Evolutionary conservation across 2,113 vertebrate species (phyloP), one percentile per base, ranked within the genome.

Genomic region (Albula goreensis): DNA sequence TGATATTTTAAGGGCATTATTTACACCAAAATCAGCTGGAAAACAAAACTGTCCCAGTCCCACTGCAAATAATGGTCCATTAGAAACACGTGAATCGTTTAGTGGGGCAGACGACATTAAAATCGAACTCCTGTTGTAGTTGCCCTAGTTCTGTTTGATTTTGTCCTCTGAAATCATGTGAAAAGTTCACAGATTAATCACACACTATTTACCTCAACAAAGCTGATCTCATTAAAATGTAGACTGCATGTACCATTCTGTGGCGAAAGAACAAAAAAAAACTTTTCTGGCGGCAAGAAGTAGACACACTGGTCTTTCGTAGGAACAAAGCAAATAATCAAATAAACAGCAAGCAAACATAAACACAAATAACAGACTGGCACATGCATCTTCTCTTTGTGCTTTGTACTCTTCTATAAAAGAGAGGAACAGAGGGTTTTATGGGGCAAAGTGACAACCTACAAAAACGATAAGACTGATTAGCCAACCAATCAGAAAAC

Each of bases 81-180:
- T 70, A 4, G 63, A 70, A 70, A n/a, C 11, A 74, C 22, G n/a
- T 31, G 70, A 74, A 74, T 74, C 70, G n/a, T 31, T 74, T 31
- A 74, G 70, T 70, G 63, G 63, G n/a, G n/a, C 22, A 22, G 25
- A 74, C 22, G 25, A 74, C 31, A 31, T 74, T 31, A 13, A 66
- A 84, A 15, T 31, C 70, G 50, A 50, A 31, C 50, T 13, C 17
- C n/a, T 17, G 53, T 9, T 85, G 52, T 81, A 81, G 50, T 25
- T 87, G 88, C 82, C 88, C 86, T 78, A 89, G 57, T 87, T 89
- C 3, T 13, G 50, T 53, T 60, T 80, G 8, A 19, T 88, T 85
- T 56, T 51, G 83, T 63, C 52, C 74, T 77, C 31, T 85, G 81
- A 74, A 74, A 74, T 31, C 70, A 31, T 74, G n/a, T 74, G 70